Base-by-base conservation (phyloP, 2,113 vertebrate species). In the Scomber colias region DNA sequence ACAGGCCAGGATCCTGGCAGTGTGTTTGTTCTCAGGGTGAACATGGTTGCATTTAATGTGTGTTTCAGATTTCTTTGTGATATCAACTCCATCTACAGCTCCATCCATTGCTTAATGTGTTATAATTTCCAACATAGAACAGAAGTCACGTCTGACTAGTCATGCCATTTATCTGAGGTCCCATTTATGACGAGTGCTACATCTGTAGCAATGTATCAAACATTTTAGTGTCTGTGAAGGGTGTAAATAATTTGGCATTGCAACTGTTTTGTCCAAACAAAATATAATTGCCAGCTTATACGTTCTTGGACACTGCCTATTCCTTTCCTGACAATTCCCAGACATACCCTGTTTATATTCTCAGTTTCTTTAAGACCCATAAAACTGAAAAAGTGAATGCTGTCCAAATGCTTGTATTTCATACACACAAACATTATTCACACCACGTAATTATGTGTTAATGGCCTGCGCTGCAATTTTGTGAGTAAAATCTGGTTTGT, bases 371-470 rank as follows among this genome's bases (percentile, higher is more conserved):
- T 80, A 81, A 88, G n/a, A 69, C 60, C 74, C 71, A 81, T 89
- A 76, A 83, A 92, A 76, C 66, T 63, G 21, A 78, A 83, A 85
- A 71, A 78, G 48, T 49, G 16, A 81, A 56, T 24, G 31, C 50
- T 72, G 57, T 75, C 82, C 76, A 88, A 85, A 71, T 40, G 65
- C 81, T 89, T 90, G 74, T 79, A 78, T 89, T 90, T 90, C 75
- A 90, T 75, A 69, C 77, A 82, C 71, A 75, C 66, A 31, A 74
- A 67, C 55, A 83, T 91, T 88, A 90, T 92, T 89, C 83, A 84
- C 91, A 89, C 86, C 79, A 84, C 54, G 55, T 92, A 89, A 93
- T 91, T 88, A 93, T 86, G 89, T 93, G 91, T 92, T 91, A 90
- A 93, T 90, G 81, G 75, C 75, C 80, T 79, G 62, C 51, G 66